These are phyloP conservation scores for Micrasema minimum DNA, from an alignment of 1,140 invertebrate genomes.

Conservation along the genomic window DNA sequence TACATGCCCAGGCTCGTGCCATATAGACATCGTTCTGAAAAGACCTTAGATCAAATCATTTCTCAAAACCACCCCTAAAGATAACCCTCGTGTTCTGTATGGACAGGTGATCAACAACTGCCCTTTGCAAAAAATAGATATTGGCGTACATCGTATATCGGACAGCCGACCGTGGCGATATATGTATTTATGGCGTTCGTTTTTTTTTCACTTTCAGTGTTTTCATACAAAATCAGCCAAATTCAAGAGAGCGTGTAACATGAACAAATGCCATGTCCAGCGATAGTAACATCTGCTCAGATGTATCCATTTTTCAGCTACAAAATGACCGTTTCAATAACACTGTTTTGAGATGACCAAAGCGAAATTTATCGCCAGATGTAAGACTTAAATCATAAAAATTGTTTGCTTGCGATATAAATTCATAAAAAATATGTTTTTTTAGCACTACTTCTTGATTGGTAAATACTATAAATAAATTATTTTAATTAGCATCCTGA, in stretches of 20 bases:
- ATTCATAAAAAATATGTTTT: not conserved
- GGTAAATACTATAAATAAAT: too few species aligned
- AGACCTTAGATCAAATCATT: conserved; percentile 23
- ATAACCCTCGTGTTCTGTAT: conserved; percentile 27
- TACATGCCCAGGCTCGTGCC: conserved; percentile 14
- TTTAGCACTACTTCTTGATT: too few species aligned
- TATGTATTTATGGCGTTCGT: conserved; percentile 12
- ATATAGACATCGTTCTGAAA: conserved; percentile 2
- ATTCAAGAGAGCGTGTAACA: conserved; percentile 34
- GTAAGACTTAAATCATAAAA: too few species aligned
- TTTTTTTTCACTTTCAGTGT: conserved; percentile 7
- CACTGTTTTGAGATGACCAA: not conserved
- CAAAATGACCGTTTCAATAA: not conserved
- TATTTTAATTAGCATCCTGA: too few species aligned
- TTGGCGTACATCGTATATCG: conserved; percentile 13
- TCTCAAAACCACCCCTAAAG: conserved; percentile 31
- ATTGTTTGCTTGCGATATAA: too few species aligned
- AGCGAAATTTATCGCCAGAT: not conserved
- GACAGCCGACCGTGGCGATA: not conserved
- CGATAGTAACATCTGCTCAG: conserved; percentile 19
- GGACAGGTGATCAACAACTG: conserved; percentile 51
- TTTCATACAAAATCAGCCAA: conserved; percentile 27
- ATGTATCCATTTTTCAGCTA: not conserved
- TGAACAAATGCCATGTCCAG: conserved; percentile 26
- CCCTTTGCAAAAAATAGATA: conserved; percentile 44